phyloP scores from a whole-genome alignment of 37 sponge, comb jelly and placozoan genomes.

The Theonella swinhoei region DNA sequence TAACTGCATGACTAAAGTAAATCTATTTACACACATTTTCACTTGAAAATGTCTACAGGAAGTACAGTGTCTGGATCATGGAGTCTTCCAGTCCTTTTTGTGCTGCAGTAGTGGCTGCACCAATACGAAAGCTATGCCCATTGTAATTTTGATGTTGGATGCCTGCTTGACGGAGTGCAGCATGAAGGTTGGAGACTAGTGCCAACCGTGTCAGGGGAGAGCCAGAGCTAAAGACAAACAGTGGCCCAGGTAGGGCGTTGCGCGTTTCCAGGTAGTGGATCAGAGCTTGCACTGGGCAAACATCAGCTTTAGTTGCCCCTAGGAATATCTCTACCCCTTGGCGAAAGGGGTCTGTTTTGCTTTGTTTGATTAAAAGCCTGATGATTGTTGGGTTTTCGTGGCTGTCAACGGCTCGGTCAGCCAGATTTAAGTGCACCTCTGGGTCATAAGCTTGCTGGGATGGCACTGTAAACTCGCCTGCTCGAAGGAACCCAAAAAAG shows the following conservation, averaged over 20 bases:
- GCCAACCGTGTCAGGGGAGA: slow-evolving; percentile 8
- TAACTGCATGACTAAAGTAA: too few species aligned
- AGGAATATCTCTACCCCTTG: neutral
- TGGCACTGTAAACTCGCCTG: neutral
- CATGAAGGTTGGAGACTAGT: slow-evolving; percentile 13
- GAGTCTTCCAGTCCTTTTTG: slow-evolving; percentile 5
- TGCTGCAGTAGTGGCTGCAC: slow-evolving; percentile 42
- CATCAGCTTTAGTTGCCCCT: neutral
- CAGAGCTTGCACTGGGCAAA: slow-evolving; percentile 22
- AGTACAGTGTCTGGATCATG: slow-evolving; percentile 11
- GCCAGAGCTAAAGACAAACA: neutral
- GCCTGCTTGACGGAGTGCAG: neutral
- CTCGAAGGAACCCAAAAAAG: slow-evolving; percentile 11
- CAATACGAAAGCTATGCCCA: slow-evolving; percentile 49
- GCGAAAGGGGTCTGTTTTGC: slow-evolving; percentile 30
- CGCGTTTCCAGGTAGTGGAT: slow-evolving; percentile 9
- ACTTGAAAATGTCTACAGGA: too few species aligned
- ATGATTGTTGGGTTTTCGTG: neutral
- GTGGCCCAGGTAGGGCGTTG: neutral
- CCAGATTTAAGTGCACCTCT: neutral
- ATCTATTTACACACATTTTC: too few species aligned
- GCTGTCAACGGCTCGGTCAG: slow-evolving; percentile 4
- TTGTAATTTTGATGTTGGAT: slow-evolving; percentile 10
- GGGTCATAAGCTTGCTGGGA: neutral
- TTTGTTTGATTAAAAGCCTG: neutral